Conservation (phyloP, 1,140 invertebrate species). For the Colletes latitarsis region DNA sequence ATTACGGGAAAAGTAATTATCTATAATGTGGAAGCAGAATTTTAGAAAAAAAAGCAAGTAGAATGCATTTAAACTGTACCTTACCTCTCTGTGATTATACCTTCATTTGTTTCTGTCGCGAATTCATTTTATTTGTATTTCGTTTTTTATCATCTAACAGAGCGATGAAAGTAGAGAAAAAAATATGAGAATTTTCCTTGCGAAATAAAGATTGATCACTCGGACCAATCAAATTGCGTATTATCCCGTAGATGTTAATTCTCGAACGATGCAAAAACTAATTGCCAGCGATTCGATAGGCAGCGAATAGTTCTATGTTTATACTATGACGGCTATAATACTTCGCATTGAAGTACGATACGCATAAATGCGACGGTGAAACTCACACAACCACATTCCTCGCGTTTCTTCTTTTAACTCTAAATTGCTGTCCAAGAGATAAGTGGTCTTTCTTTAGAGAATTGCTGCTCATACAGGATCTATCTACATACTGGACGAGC, state of each 20-base stretch:
- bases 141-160: not conserved
- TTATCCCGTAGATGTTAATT: not conserved
- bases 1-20: no score
- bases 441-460: not conserved
- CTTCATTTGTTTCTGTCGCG: no score
- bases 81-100: no score
- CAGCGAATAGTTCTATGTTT: not conserved
- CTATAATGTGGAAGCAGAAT: no score
- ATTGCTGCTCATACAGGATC: slow-evolving; percentile 15
- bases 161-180: not conserved
- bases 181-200: not conserved
- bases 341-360: not conserved
- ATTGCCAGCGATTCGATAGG: not conserved
- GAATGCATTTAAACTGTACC: no score
- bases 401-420: not conserved
- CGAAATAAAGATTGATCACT: not conserved
- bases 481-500: not conserved
- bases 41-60: no score
- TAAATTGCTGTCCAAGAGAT: slow-evolving; percentile 7
- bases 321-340: not conserved
- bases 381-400: not conserved
- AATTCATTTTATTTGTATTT: no score
- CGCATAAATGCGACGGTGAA: not conserved
- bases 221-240: not conserved
- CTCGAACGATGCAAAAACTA: not conserved